Conservation (phyloP, 2,113 vertebrate genomes). For the Puntigrus tetrazona region DNA sequence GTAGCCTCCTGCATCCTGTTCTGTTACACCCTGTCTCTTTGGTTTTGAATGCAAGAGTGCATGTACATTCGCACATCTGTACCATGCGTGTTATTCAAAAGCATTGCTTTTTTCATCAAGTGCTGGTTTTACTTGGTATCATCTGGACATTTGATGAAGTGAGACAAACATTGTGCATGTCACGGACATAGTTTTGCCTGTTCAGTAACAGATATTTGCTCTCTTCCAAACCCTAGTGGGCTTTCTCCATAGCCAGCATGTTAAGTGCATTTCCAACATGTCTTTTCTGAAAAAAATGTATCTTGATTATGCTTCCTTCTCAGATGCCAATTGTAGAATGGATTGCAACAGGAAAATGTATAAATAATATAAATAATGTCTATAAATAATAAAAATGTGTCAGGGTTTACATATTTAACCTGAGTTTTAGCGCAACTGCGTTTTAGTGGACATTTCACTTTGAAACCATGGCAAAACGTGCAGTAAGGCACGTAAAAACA, state of each 20-base stretch:
- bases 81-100: not conserved
- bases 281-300: not conserved
- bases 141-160: slow-evolving; percentile 19
- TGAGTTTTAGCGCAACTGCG: no score
- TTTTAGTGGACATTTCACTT: no score
- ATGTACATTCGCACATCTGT: slow-evolving; percentile 10
- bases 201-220: not conserved
- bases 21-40: not conserved
- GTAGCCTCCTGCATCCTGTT: not conserved
- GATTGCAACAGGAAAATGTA: not conserved
- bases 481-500: no score
- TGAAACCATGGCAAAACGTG: no score
- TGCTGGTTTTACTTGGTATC: slow-evolving; percentile 2
- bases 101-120: not conserved
- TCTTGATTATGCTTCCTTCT: not conserved
- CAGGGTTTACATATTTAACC: no score
- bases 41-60: not conserved
- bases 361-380: no score
- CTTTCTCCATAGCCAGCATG: not conserved
- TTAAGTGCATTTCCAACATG: not conserved
- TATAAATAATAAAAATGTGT: no score
- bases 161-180: slow-evolving; percentile 10
- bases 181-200: not conserved
- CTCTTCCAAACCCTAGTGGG: not conserved
- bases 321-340: not conserved